A percentile compares a stretch with the other conserved stretches of the same genome.
Conservation (phyloP, 2,113 vertebrate genomes). For the Corythoichthys haematopterus region DNA sequence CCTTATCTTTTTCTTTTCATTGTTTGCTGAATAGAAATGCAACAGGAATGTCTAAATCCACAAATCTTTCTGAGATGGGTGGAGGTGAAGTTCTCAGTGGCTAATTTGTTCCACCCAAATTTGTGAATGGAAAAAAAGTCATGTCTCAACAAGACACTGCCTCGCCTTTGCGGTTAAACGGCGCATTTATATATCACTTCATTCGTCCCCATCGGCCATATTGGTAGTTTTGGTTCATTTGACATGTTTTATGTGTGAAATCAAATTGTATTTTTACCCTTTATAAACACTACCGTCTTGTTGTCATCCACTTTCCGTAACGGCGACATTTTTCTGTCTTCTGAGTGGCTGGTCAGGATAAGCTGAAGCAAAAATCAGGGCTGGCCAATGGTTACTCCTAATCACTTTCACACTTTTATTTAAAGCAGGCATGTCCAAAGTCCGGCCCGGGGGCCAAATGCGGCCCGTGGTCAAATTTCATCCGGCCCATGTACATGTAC, state of each 20-base stretch:
- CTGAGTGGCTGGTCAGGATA: neutral
- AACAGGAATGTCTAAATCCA: slow-evolving; percentile 1
- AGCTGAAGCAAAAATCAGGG: no score
- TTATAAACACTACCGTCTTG: neutral
- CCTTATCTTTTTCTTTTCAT: neutral
- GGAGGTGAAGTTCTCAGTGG: slow-evolving; percentile 20
- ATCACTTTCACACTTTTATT: no score
- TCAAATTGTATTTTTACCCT: neutral
- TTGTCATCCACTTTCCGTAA: neutral
- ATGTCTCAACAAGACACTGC: slow-evolving; percentile 37
- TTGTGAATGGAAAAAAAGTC: slow-evolving; percentile 21
- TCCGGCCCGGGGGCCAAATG: no score
- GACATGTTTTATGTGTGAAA: neutral
- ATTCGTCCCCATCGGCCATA: neutral
- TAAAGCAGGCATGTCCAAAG: no score
- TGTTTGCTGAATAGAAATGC: neutral
- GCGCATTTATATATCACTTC: neutral
- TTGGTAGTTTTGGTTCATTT: neutral
- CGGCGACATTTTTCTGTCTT: neutral
- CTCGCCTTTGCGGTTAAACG: slow-evolving; percentile 10
- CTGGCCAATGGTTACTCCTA: no score
- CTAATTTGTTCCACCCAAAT: slow-evolving; percentile 25
- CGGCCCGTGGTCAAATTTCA: no score
- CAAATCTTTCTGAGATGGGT: neutral
- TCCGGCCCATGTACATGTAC: no score